phyloP scores from a whole-genome alignment of 2,888 invertebrate genomes.

The Tanypteryx hageni region DNA sequence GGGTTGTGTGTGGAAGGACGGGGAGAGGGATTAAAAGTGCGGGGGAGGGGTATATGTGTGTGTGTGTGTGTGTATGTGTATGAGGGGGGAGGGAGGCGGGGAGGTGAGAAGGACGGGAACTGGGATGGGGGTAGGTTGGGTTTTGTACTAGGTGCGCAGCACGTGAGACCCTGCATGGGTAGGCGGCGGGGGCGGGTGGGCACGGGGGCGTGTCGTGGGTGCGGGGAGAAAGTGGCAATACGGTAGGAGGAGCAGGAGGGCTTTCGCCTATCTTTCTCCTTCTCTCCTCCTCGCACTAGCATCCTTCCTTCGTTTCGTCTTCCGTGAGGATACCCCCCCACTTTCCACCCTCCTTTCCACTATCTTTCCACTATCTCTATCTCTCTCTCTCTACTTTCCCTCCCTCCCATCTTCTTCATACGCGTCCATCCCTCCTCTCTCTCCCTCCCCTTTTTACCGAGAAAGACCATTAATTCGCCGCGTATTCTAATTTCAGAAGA shows the following conservation, averaged over 20 bases:
- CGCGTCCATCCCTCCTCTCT: background rate
- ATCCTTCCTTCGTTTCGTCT: background rate
- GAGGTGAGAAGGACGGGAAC: background rate
- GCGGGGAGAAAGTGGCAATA: too few relatives aligned
- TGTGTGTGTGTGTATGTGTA: too few relatives aligned
- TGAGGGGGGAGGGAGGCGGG: background rate
- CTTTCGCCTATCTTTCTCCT: background rate
- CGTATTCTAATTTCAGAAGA: conserved; percentile 25
- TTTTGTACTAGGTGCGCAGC: background rate
- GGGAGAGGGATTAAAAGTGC: background rate
- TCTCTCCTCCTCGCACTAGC: background rate
- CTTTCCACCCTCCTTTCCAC: background rate
- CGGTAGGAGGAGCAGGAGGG: background rate
- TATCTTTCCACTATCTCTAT: background rate
- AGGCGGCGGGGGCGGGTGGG: background rate
- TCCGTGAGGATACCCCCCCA: background rate
- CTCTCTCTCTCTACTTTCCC: background rate
- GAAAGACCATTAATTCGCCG: conserved; percentile 25
- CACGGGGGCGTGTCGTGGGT: too few relatives aligned
- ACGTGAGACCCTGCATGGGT: background rate
- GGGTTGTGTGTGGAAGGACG: background rate
- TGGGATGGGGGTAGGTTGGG: background rate
- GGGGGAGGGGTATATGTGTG: background rate
- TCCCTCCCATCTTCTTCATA: background rate
- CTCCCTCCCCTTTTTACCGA: background rate